phyloP scores from a whole-genome alignment of 2,797 vertebrate genomes.

The Hypotaenidia okinawae region DNA sequence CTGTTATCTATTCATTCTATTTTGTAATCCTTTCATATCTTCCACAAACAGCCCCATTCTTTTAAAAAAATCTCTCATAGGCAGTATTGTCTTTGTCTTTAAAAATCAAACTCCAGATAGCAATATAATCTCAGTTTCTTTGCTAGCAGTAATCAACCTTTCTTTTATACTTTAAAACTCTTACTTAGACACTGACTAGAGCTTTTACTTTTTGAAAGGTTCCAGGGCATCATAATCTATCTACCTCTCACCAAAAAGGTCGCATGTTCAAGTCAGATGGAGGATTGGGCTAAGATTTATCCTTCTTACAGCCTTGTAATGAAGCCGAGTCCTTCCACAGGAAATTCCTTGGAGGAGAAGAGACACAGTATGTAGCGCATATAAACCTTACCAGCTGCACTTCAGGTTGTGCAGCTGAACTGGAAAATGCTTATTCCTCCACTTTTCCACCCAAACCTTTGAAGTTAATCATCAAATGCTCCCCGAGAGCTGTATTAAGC shows the following conservation, averaged over 20 bases:
- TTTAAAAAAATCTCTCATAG: not conserved
- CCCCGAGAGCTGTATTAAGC: not conserved
- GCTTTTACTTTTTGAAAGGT: not conserved
- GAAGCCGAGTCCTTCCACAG: not conserved
- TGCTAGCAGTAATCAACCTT: not conserved
- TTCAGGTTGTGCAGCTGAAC: not conserved
- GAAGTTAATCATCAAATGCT: conserved; percentile 6
- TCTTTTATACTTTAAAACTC: not conserved
- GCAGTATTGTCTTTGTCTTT: not conserved
- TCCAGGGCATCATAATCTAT: not conserved
- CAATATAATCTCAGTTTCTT: not conserved
- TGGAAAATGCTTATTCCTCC: not conserved
- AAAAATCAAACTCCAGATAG: not conserved
- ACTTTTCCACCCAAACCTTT: not conserved
- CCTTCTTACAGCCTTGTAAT: not conserved
- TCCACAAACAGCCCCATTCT: not conserved
- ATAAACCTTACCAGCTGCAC: not conserved
- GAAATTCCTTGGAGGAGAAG: not conserved
- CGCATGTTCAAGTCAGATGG: not conserved
- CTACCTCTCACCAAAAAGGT: not conserved
- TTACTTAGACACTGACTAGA: not conserved
- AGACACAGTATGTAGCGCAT: not conserved
- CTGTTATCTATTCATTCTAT: not conserved
- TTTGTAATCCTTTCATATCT: not conserved
- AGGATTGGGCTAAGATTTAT: not conserved